These are phyloP conservation scores for Eubucco bourcierii DNA, from an alignment of 2,113 vertebrate species.

Conservation along the genomic window DNA sequence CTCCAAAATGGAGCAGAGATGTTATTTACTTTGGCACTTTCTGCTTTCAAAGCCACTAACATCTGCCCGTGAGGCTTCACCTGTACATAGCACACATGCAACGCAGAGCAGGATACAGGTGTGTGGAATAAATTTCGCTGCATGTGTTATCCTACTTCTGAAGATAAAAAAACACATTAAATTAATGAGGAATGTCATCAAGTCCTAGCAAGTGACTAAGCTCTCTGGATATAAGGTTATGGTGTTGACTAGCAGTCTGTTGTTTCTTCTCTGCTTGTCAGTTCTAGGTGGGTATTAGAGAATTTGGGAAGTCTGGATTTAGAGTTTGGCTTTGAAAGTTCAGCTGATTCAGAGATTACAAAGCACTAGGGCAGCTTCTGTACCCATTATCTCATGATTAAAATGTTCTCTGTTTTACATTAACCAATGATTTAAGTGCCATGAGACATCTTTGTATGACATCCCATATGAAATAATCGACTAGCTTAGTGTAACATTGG, in stretches of 20 bases:
- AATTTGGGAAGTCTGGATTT: conserved; percentile 14
- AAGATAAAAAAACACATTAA: background rate
- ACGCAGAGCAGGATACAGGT: background rate
- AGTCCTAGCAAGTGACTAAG: background rate
- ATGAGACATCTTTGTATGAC: conserved; percentile 62
- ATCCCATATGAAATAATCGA: conserved; percentile 64
- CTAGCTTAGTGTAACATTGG: conserved; percentile 10
- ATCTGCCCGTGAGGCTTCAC: background rate
- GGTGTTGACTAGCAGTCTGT: background rate
- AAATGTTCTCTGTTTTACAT: conserved; percentile 40
- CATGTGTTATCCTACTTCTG: background rate
- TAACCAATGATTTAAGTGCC: conserved; percentile 55
- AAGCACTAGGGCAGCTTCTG: background rate
- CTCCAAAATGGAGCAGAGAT: background rate
- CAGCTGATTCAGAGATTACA: conserved; percentile 12
- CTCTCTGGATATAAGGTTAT: background rate
- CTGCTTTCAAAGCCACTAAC: background rate
- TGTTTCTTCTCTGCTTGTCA: background rate
- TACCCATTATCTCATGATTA: conserved; percentile 49
- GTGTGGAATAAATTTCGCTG: background rate
- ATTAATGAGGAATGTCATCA: conserved; percentile 1
- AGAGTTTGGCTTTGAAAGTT: conserved; percentile 25
- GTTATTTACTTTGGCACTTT: background rate
- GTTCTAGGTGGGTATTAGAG: background rate
- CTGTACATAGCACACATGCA: background rate